A percentile compares a stretch with the other conserved stretches of the same genome.
Evolutionary conservation across 1,140 invertebrate genomes (phyloP).

Genomic region (Drosophila subpulchrella): DNA sequence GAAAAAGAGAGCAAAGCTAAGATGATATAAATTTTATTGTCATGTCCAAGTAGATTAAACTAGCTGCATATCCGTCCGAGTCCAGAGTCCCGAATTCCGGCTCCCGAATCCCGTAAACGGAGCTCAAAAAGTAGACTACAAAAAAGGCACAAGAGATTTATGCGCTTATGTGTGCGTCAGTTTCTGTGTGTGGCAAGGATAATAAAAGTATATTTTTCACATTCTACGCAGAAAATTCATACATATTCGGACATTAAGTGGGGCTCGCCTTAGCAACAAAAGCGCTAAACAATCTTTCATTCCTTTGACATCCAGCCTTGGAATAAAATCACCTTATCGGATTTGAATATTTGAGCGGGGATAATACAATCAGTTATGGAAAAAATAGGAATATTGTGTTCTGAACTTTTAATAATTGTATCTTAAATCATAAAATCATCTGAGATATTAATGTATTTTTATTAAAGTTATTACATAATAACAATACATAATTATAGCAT

Average conservation of each 20-base stretch:
- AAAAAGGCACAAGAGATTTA: constrained; percentile 71
- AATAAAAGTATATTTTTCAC: constrained; percentile 59
- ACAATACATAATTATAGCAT: no score
- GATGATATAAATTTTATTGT: constrained; percentile 84
- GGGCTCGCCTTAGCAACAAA: constrained; percentile 1
- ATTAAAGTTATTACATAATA: no score
- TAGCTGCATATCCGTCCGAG: constrained; percentile 65
- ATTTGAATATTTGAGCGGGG: neutral
- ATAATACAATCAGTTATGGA: neutral
- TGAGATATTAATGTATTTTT: no score
- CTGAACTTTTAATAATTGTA: no score
- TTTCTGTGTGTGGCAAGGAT: constrained; percentile 20
- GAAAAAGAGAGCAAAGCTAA: constrained; percentile 47
- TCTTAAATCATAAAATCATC: no score
- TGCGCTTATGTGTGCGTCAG: constrained; percentile 31
- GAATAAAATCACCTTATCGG: constrained; percentile 1
- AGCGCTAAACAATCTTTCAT: constrained; percentile 44
- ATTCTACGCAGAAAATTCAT: constrained; percentile 41
- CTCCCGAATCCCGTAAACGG: constrained; percentile 27
- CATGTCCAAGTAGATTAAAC: constrained; percentile 83
- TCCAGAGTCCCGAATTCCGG: constrained; percentile 16
- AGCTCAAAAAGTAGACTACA: constrained; percentile 67
- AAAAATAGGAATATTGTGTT: neutral
- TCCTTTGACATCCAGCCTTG: constrained; percentile 52
- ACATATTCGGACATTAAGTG: constrained; percentile 8